Percentiles rank a stretch among this genome's conserved stretches.
These are phyloP conservation scores for Betta splendens DNA, from an alignment of 2,797 vertebrate genomes.

Conservation along the genomic window DNA sequence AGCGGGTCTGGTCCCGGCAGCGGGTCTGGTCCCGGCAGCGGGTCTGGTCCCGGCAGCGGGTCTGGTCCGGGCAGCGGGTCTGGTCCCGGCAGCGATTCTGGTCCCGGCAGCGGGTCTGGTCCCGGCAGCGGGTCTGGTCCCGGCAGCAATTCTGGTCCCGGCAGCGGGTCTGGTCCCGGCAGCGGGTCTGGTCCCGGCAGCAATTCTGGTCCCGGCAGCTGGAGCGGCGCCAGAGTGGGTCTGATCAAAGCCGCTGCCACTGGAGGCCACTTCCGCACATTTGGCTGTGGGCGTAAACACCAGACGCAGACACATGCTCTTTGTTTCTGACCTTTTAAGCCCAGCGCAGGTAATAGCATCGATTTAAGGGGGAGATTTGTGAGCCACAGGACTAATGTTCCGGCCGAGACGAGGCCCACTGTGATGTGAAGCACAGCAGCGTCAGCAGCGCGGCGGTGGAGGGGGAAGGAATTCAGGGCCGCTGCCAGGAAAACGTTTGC, in stretches of 20 bases:
- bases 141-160: too few species aligned
- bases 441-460: conserved; percentile 28
- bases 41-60: too few species aligned
- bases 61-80: too few species aligned
- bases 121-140: too few species aligned
- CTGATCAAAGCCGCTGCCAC: conserved; percentile 54
- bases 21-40: too few species aligned
- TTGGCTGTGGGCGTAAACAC: conserved; percentile 55
- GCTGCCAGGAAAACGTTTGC: conserved; percentile 56
- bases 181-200: too few species aligned
- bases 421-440: conserved; percentile 39
- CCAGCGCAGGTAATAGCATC: conserved; percentile 67
- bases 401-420: conserved; percentile 44
- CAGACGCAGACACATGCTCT: conserved; percentile 56
- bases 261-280: conserved; percentile 16
- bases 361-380: conserved; percentile 57
- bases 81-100: too few species aligned
- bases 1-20: too few species aligned
- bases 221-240: too few species aligned
- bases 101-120: too few species aligned
- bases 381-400: conserved; percentile 35
- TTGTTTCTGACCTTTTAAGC: conserved; percentile 72
- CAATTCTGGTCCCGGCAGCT: conserved; percentile 17
- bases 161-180: too few species aligned
- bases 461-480: conserved; percentile 25